Percentiles rank a stretch among this genome's conserved stretches.
Evolutionary conservation across 2,797 vertebrate genomes (phyloP).

Genomic region (Artibeus lituratus): DNA sequence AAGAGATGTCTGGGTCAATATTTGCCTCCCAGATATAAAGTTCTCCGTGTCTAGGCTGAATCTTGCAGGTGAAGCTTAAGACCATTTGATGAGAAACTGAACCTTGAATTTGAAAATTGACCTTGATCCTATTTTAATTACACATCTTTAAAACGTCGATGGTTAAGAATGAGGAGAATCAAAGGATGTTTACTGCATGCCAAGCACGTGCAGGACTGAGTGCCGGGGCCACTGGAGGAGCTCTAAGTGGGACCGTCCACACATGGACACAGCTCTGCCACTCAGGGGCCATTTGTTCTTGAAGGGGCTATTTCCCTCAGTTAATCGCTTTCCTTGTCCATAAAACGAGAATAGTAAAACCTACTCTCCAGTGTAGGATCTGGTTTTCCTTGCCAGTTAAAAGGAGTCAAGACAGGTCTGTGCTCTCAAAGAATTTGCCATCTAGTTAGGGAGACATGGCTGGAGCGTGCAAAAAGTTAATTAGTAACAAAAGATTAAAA

Average conservation of each 20-base stretch:
- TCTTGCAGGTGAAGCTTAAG: slow-evolving; percentile 6
- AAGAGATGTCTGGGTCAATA: slow-evolving; percentile 40
- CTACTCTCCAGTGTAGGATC: neutral
- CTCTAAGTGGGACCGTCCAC: neutral
- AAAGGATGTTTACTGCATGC: neutral
- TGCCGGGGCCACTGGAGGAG: too few relatives aligned
- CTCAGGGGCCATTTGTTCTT: too few relatives aligned
- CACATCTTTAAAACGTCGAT: slow-evolving; percentile 6
- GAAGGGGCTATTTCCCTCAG: neutral
- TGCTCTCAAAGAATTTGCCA: slow-evolving; percentile 19
- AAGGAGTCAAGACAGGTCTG: slow-evolving; percentile 35
- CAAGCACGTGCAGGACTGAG: fast-evolving
- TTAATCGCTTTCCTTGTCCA: neutral
- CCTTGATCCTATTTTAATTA: slow-evolving; percentile 39
- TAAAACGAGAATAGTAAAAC: neutral
- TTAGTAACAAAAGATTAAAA: slow-evolving; percentile 71
- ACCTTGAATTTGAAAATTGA: slow-evolving; percentile 49
- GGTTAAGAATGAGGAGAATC: neutral
- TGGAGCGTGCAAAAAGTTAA: slow-evolving; percentile 59
- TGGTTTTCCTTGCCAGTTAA: slow-evolving; percentile 8
- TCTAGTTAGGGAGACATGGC: slow-evolving; percentile 49
- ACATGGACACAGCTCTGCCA: neutral
- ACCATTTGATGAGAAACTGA: slow-evolving; percentile 20
- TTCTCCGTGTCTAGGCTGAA: neutral
- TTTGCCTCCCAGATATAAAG: slow-evolving; percentile 31